Base-by-base conservation (phyloP, 2,888 invertebrate species). In the Tenthredo mesomela region DNA sequence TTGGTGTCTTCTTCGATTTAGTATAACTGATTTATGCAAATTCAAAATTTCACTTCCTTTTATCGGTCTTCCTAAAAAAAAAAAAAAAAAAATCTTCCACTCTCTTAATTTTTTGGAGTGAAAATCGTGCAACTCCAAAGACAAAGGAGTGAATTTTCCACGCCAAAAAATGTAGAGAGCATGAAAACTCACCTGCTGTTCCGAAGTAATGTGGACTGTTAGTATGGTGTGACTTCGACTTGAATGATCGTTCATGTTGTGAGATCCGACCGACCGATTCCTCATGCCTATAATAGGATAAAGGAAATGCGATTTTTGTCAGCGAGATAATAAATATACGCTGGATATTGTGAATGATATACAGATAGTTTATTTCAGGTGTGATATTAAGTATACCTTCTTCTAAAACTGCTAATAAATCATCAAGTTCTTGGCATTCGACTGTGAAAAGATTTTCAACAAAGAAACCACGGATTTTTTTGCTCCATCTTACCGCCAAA, bases 381-480 rank as follows among this genome's bases (percentile, higher is more conserved):
- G 25, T 12, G 6, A 70, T 67, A 67, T 12, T 84, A 85, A 92
- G 91, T 91, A 97, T 91, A 97, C 98, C 99, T 95, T 99, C 99
- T 94, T 99, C 98, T 67, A 99, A 94, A 33, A 99, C 98, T 0
- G 98, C 98, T 90, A 98, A 95, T 85, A 99, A 94, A 93, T 99
- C 98, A 89, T 98, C 98, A 75, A 98, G 94, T 90, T 98, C 97
- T 92, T 98, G 98, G 92, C 99, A 99, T 92, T 98, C 98, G 0
- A 98, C 98, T 0, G 97, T 97, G 92, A 99, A 99, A n/a, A 98
- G 95, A 93, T 99, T 99, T 93, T 99, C 99, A 6, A 99, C 98
- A 93, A 98, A 98, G 93, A 99, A 99, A 3, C 98, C 97, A 18
- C 97, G 94, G 77, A 97, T 96, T 92, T 98, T 98, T 93, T 98